Percentiles rank a stretch among this genome's conserved stretches.
Conservation (phyloP, 2,113 vertebrate species). For the Corythoichthys intestinalis region DNA sequence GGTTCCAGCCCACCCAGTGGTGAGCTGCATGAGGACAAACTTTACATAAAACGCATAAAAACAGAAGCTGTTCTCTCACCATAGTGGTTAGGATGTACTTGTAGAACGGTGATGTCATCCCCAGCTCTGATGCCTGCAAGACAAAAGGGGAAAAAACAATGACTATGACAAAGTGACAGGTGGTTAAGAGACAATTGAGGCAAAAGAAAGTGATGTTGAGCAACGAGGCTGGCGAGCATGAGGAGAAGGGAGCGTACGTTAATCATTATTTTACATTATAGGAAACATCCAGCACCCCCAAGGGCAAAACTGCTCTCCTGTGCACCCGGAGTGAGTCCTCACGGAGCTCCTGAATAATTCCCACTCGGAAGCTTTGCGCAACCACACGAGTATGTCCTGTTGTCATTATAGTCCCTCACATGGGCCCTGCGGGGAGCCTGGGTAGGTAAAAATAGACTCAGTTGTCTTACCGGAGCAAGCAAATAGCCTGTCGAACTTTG, state of each 20-base stretch:
- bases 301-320: slow-evolving; percentile 39
- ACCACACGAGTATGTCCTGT: slow-evolving; percentile 26
- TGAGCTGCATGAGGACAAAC: background rate
- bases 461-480: slow-evolving; percentile 28
- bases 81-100: slow-evolving; percentile 95
- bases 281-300: slow-evolving; percentile 39
- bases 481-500: slow-evolving; percentile 20
- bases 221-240: slow-evolving; percentile 30
- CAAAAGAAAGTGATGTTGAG: slow-evolving; percentile 39
- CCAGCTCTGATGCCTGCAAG: slow-evolving; percentile 83
- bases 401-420: slow-evolving; percentile 29
- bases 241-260: slow-evolving; percentile 43
- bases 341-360: slow-evolving; percentile 1
- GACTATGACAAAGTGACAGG: slow-evolving; percentile 32
- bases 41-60: slow-evolving; percentile 3
- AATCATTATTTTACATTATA: slow-evolving; percentile 63
- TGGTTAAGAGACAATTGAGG: slow-evolving; percentile 22
- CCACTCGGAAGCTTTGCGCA: background rate
- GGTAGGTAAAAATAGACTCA: slow-evolving; percentile 42
- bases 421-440: slow-evolving; percentile 19
- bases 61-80: slow-evolving; percentile 70
- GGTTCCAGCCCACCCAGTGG: background rate
- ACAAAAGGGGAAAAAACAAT: slow-evolving; percentile 21
- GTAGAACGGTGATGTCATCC: slow-evolving; percentile 92
- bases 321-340: slow-evolving; percentile 40